Base-by-base conservation (phyloP, 2,797 vertebrate species). In the Enteromius anoplus region DNA sequence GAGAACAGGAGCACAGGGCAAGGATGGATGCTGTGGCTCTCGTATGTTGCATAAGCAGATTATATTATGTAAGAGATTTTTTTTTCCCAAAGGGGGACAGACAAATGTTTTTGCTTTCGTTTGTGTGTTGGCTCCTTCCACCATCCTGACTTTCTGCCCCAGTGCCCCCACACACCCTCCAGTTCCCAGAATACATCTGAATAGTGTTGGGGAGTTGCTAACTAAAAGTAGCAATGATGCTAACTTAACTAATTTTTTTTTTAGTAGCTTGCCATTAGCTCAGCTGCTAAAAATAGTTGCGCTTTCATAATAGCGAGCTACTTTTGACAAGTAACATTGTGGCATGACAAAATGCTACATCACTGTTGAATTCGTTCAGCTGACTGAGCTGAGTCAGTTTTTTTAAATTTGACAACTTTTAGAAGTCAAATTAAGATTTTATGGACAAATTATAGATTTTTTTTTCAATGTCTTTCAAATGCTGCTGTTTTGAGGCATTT, bases 1-100 rank as follows among this genome's bases (percentile, higher is more conserved):
- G 29, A 40, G 26, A 47, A 62, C 49, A 60, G 65, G 34, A 72
- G 37, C 21, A n/a, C 29, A 80, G 60, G 70, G 42, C 21, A 60
- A 69, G 79, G 75, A 77, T 34, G 51, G 70, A 84, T 85, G 87
- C 73, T 70, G 65, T 58, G 84, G 82, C 86, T 88, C 88, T 60
- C 85, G 19, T 89, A 83, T 65, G 88, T 94, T 95, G 92, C 88
- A 89, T 94, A 95, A 95, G 89, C 60, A 88, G 89, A 93, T 92
- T 90, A 90, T 55, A 81, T 94, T 93, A 93, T 87, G 86, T 93
- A 94, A 94, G 80, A 55, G 14, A 62, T 85, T 88, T 83, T 73
- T 85, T 60, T 49, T 75, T 85, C 65, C 62, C 40, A 82, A 86
- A 84, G 78, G 70, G 88, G 71, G 83, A 58, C 53, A 87, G 85